phyloP scores from a whole-genome alignment of 1,140 invertebrate genomes.

The Lamellibrachia luymesi region DNA sequence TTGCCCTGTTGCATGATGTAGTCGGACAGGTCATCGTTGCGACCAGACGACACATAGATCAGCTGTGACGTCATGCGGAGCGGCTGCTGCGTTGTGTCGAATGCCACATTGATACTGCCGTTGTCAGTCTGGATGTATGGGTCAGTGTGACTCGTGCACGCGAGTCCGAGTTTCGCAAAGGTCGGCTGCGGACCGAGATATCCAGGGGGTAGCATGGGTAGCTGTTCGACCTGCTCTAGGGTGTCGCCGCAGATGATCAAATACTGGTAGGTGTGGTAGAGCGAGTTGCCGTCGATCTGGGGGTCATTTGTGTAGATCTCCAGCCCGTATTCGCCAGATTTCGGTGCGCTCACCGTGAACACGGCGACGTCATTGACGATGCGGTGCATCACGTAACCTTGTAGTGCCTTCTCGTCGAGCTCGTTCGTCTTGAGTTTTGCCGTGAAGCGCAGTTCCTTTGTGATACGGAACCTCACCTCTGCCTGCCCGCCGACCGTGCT shows the following conservation, averaged over 20 bases:
- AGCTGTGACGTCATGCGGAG: conserved; percentile 54
- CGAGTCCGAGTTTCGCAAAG: conserved; percentile 49
- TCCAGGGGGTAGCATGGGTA: conserved; percentile 51
- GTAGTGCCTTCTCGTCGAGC: conserved; percentile 45
- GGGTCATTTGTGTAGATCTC: conserved; percentile 58
- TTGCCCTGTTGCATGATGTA: conserved; percentile 51
- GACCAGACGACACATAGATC: conserved; percentile 32
- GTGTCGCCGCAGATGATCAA: conserved; percentile 51
- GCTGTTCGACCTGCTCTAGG: conserved; percentile 40
- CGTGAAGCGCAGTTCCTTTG: conserved; percentile 51
- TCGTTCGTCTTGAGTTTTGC: conserved; percentile 53
- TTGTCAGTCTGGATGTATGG: conserved; percentile 49
- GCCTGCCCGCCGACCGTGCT: conserved; percentile 34
- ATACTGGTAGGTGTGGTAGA: conserved; percentile 55
- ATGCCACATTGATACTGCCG: conserved; percentile 46
- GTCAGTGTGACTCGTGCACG: conserved; percentile 48
- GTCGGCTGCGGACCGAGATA: conserved; percentile 54
- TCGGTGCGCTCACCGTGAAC: conserved; percentile 52
- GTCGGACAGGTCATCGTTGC: conserved; percentile 47
- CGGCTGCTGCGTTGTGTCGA: conserved; percentile 36
- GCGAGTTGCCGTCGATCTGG: conserved; percentile 48
- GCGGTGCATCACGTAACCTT: conserved; percentile 51
- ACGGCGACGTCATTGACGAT: conserved; percentile 52
- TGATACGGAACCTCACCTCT: conserved; percentile 36
- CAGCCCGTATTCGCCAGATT: conserved; percentile 53